Evolutionary conservation across 2,113 vertebrate genomes (phyloP), one percentile per base, ranked within the genome.

Genomic region (Peromyscus polionotus): DNA sequence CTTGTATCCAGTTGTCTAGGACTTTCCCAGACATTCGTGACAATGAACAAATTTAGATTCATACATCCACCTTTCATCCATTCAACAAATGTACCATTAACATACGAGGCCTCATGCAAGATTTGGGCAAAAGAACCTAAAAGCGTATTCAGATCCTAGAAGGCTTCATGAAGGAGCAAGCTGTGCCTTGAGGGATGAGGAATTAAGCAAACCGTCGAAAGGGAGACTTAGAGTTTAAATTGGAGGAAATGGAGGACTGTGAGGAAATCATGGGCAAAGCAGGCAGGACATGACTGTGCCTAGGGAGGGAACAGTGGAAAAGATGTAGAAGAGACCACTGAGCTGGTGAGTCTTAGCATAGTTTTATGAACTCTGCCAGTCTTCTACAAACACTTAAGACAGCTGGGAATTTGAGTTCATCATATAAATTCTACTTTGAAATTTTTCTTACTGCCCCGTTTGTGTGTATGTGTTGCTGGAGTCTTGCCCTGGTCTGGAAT

Each of bases 51-150:
- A 24, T 77, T 91, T 79, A 67, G 96, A 77, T 94, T 86, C 73
- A 86, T n/a, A 4, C 33, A 81, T 88, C 45, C 54, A 68, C 16
- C 70, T 39, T 51, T 93, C 54, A 70, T 89, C 45, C 26, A 54
- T 28, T 94, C 45, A 89, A 45, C 75, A 95, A 92, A 84, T 76
- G 67, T 63, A 86, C 36, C 39, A 63, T 14, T 72, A 16, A 85
- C 77, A 93, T 17, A 57, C 1, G 75, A 96, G 61, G 36, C 68
- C 54, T 80, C 48, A 16, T 90, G 75, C 70, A 88, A 92, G 85
- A 80, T 93, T 84, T n/a, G 85, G 45, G 79, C 80, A 96, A 86
- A 85, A 39, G 65, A 94, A 65, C 81, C 88, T 86, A 91, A 54
- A 48, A 91, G 80, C 13, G 28, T 85, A 72, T 93, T 67, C 14